These are phyloP conservation scores for Pocota personata DNA, from an alignment of 2,888 invertebrate genomes.

Conservation along the genomic window DNA sequence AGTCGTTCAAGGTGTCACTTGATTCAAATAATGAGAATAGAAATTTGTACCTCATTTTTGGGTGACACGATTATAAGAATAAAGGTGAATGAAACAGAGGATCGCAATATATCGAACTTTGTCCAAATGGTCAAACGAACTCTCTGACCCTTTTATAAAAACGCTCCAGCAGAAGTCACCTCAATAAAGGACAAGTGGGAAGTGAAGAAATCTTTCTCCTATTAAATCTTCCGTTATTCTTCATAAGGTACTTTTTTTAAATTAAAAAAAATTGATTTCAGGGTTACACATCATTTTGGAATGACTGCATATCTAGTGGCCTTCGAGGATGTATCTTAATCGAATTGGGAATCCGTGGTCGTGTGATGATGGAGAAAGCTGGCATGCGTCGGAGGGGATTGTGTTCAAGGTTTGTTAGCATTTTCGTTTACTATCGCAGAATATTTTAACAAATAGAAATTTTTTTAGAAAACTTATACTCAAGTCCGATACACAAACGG, in stretches of 20 bases:
- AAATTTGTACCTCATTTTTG: too few species aligned
- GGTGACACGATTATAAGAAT: too few species aligned
- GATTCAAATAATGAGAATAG: too few species aligned
- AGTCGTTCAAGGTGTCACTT: too few species aligned
- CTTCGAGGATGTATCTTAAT: conserved; percentile 99
- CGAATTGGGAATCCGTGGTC: conserved; percentile 96
- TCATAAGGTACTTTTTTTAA: neutral
- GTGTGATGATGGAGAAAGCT: conserved; percentile 97
- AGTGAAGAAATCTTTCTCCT: too few species aligned
- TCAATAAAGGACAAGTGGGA: too few species aligned
- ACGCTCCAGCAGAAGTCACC: too few species aligned
- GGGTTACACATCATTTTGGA: conserved; percentile 99
- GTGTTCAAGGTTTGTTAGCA: conserved; percentile 88
- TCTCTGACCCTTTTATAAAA: too few species aligned
- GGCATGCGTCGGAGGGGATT: conserved; percentile 98
- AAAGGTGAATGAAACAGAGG: too few species aligned
- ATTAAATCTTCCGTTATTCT: too few species aligned
- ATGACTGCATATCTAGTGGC: conserved; percentile 99
- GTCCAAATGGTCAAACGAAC: too few species aligned
- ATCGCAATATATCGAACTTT: too few species aligned
- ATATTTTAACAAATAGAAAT: neutral
- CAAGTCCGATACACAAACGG: conserved; percentile 96
- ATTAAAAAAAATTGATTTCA: conserved; percentile 79
- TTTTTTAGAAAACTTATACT: conserved; percentile 87
- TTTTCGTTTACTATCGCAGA: neutral